Evolutionary conservation across 2,797 vertebrate species (phyloP).

Genomic region (Sebastes trivittatus): DNA sequence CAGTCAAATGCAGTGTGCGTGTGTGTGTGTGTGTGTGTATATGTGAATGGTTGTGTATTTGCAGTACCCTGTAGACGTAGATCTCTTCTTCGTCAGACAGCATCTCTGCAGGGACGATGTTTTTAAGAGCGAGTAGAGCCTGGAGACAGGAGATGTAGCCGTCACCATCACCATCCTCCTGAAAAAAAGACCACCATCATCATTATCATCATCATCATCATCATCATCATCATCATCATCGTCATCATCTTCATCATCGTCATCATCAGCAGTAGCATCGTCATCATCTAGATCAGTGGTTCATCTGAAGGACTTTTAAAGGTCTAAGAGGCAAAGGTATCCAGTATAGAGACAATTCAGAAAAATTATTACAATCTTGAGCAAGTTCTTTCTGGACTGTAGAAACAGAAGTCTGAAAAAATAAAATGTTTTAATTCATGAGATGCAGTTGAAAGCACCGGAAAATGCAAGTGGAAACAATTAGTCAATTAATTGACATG

Average conservation of each 20-base stretch:
- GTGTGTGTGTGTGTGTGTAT: not conserved
- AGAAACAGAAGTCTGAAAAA: not conserved
- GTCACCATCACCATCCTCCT: slow-evolving; percentile 80
- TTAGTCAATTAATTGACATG: not conserved
- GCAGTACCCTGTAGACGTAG: slow-evolving; percentile 78
- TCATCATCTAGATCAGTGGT: not conserved
- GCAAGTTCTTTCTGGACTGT: not conserved
- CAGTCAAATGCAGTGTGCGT: not conserved
- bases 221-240: not conserved
- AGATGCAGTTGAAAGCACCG: not conserved
- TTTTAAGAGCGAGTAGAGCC: slow-evolving; percentile 81
- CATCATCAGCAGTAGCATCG: not conserved
- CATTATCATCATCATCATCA: no score
- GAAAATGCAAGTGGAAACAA: not conserved
- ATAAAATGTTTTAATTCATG: not conserved
- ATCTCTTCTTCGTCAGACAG: slow-evolving; percentile 85
- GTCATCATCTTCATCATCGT: not conserved
- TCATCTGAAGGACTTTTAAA: not conserved
- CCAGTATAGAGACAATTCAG: not conserved
- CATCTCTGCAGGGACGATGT: slow-evolving; percentile 75
- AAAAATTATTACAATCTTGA: not conserved
- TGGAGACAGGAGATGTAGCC: slow-evolving; percentile 82
- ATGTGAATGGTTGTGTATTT: not conserved
- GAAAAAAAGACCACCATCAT: slow-evolving; percentile 10
- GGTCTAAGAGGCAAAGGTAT: not conserved